A percentile compares a stretch with the other conserved stretches of the same genome.
phyloP scores from a whole-genome alignment of 2,888 invertebrate species.

The Pyrrhosoma nymphula region DNA sequence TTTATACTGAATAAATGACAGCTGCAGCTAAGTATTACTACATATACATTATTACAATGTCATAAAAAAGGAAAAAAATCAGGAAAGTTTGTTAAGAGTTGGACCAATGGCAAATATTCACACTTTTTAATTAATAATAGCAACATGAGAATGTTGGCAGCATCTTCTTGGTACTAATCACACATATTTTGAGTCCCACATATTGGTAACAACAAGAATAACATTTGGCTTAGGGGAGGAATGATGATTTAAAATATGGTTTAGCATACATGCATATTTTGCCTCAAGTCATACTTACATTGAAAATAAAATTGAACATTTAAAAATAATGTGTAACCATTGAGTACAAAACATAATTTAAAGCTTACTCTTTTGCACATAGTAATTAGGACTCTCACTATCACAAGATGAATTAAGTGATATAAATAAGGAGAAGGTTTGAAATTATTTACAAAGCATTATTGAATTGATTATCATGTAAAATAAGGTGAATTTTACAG shows the following conservation, averaged over 20 bases:
- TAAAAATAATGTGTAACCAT: conserved; percentile 42
- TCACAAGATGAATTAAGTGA: conserved; percentile 54
- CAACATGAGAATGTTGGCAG: conserved; percentile 66
- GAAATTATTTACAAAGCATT: conserved; percentile 58
- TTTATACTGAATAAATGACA: not conserved
- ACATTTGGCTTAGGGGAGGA: conserved; percentile 57
- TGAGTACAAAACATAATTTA: conserved; percentile 55
- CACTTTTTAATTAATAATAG: conserved; percentile 41
- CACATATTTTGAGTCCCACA: conserved; percentile 66
- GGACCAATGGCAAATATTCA: conserved; percentile 36
- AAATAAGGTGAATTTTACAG: conserved; percentile 63
- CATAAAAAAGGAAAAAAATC: conserved; percentile 37
- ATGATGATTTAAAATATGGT: conserved; percentile 62
- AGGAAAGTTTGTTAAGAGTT: conserved; percentile 23
- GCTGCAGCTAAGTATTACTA: not conserved
- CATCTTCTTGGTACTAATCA: conserved; percentile 67
- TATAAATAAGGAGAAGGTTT: conserved; percentile 54
- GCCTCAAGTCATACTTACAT: not conserved
- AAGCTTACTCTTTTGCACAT: conserved; percentile 52
- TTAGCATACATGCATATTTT: conserved; percentile 30
- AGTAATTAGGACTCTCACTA: conserved; percentile 6
- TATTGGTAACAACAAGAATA: conserved; percentile 60
- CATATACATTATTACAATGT: not conserved
- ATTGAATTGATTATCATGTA: conserved; percentile 3
- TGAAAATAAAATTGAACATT: conserved; percentile 41